Evolutionary conservation across 1,140 invertebrate species (phyloP), one percentile per base, ranked within the genome.

Genomic region (Meloidogyne hapla): DNA sequence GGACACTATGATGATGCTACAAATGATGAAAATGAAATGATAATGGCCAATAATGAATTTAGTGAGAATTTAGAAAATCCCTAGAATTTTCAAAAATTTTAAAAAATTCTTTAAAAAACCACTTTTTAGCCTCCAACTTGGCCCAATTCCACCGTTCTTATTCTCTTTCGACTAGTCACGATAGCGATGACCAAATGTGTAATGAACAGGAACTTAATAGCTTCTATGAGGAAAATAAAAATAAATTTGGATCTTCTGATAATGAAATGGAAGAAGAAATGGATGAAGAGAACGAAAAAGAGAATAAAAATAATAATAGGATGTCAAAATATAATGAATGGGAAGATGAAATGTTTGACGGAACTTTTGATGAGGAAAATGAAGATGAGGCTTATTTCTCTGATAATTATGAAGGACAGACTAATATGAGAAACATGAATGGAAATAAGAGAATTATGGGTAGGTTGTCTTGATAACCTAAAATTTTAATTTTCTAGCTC

Each of bases 141-240:
- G 67, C 38, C 15, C 38, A 77, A 26, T 80, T 80, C 79, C 79
- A 80, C 26, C 79, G 79, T 28, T 79, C 78, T 2, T 79, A 79
- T 23, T 40, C 38, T 0, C 25, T 76, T 26, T 56, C 48, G 12
- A 56, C 6, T 18, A 56, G 48, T n/a, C n/a, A 18, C 4, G n/a
- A 71, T 13, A 64, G 42, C 25, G 12, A 70, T 48, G 38, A 68
- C 8, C 56, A 77, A 28, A 25, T 65, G 48, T 76, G 75, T 26
- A 33, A 61, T 23, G 25, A 77, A 42, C 68, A 76, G 10, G 48
- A 48, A 45, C 8, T 73, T 23, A 23, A 76, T 40, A 64, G 18
- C 28, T 63, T 63, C 40, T 61, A 76, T 65, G 67, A 77, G 15
- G 12, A 74, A 33, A 61, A 75, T 28, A 28, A 63, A 23, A 45